These are phyloP conservation scores for Syndactyla subalaris DNA, from an alignment of 2,797 vertebrate species.

Conservation along the genomic window DNA sequence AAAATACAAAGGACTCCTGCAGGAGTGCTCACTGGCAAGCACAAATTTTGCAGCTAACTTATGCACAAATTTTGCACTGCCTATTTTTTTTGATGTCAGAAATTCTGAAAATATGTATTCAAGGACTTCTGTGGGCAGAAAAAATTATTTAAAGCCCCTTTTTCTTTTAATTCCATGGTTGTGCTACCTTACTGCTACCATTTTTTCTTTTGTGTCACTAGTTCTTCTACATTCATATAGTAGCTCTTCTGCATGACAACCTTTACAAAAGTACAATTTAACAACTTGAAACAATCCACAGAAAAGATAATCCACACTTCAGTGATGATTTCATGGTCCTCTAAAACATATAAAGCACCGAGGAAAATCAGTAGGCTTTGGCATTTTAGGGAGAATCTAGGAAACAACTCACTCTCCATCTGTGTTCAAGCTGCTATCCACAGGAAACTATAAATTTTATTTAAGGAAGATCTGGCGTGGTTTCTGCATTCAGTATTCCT, in stretches of 20 bases:
- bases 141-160: accelerated
- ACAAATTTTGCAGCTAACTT: background rate
- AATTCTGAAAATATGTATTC: background rate
- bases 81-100: background rate
- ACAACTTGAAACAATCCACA: background rate
- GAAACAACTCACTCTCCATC: background rate
- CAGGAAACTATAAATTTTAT: background rate
- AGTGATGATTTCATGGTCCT: background rate
- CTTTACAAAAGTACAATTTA: background rate
- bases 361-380: background rate
- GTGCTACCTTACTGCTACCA: background rate
- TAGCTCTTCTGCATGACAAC: background rate
- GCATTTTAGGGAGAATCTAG: background rate
- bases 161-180: background rate
- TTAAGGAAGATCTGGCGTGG: background rate
- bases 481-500: background rate
- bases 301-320: background rate
- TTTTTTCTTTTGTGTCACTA: background rate
- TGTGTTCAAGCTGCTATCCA: background rate
- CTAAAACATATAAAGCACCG: background rate
- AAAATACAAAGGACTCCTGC: background rate
- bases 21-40: background rate
- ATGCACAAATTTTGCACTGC: background rate
- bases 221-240: background rate
- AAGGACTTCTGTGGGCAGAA: background rate